Conservation (phyloP, 2,113 vertebrate genomes). For the Octodon degus region DNA sequence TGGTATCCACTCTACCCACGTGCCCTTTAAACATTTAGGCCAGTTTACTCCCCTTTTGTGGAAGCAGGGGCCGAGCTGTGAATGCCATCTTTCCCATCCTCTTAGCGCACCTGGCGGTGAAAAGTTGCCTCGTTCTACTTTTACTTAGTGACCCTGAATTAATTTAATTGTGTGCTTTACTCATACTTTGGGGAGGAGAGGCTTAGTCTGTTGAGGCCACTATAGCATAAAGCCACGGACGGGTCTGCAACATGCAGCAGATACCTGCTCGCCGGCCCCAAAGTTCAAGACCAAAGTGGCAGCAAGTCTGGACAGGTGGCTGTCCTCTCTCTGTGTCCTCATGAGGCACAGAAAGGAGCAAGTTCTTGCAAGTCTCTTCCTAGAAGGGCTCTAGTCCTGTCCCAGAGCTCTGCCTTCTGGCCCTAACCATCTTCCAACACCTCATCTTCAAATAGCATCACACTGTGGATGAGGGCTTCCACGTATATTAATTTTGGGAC, state of each 20-base stretch:
- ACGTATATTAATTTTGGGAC: background rate
- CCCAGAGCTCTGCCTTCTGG: background rate
- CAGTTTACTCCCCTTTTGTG: accelerated
- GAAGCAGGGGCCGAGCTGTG: accelerated
- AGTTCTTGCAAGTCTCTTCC: background rate
- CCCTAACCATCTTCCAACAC: background rate
- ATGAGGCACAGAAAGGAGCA: background rate
- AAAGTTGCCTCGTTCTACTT: background rate
- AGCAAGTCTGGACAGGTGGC: background rate
- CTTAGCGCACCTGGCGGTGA: background rate
- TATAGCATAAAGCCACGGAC: background rate
- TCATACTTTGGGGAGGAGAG: background rate
- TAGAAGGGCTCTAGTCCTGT: background rate
- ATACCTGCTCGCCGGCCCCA: background rate
- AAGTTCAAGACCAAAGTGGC: background rate
- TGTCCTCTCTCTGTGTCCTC: background rate
- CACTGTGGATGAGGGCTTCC: background rate
- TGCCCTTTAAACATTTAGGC: background rate
- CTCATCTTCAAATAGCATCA: background rate
- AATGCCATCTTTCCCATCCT: background rate
- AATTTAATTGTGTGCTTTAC: background rate
- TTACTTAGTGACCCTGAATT: background rate
- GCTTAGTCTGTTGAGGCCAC: background rate
- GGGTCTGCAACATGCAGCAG: background rate
- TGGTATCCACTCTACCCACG: background rate